A percentile compares a stretch with the other conserved stretches of the same genome.
These are phyloP conservation scores for Thomomys bottae DNA, from an alignment of 2,113 vertebrate genomes.

Conservation along the genomic window DNA sequence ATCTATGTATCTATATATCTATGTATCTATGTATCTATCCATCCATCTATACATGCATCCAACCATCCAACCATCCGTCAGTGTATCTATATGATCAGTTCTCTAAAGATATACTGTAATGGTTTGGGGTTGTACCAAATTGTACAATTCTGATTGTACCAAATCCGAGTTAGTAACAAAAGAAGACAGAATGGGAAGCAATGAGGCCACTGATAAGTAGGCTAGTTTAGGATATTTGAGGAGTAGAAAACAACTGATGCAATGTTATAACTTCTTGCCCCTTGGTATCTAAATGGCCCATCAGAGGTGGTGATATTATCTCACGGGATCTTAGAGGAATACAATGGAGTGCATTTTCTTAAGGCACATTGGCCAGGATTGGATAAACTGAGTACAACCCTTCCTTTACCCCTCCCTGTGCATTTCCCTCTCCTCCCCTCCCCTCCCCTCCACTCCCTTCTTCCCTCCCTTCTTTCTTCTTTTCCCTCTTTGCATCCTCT, in stretches of 20 bases:
- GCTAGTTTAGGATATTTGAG: not conserved
- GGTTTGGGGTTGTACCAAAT: not conserved
- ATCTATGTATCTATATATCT: no score
- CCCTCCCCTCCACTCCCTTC: no score
- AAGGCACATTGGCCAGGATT: not conserved
- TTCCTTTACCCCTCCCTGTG: no score
- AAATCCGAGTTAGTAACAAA: conserved; percentile 16
- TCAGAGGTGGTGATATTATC: not conserved
- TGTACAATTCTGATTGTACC: not conserved
- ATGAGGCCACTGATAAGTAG: not conserved
- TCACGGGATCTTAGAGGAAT: not conserved
- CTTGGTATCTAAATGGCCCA: not conserved
- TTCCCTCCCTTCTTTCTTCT: no score
- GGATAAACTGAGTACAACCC: not conserved
- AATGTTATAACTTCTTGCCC: not conserved
- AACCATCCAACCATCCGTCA: no score
- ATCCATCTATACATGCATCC: no score
- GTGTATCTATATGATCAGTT: no score
- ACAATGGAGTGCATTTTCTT: not conserved
- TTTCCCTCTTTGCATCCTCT: no score
- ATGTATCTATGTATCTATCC: no score
- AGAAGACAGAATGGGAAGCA: not conserved
- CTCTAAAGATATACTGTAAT: not conserved
- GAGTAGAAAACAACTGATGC: not conserved
- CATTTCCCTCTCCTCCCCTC: no score